Evolutionary conservation across 53 echinoderm and acorn worm species (phyloP).

Genomic region (Apostichopus leukothele): DNA sequence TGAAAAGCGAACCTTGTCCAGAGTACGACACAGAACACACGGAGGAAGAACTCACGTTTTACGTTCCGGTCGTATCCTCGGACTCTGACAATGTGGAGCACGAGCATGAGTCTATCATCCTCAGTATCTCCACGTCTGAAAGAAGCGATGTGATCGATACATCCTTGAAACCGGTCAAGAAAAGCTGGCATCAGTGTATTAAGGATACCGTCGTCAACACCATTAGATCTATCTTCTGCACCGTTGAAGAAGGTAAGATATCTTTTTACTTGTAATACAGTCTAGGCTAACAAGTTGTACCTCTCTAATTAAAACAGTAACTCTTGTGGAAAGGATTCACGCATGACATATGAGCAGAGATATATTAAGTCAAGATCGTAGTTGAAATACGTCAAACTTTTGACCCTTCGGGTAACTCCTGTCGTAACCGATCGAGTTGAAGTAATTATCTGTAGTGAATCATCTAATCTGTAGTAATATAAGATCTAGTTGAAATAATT

Average conservation of each 20-base stretch:
- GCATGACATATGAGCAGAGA: too few relatives aligned
- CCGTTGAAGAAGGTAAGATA: conserved; percentile 42
- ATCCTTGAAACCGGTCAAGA: background rate
- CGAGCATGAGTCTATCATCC: background rate
- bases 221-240: conserved; percentile 32
- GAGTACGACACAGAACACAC: background rate
- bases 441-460: too few relatives aligned
- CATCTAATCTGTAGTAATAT: too few relatives aligned
- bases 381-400: too few relatives aligned
- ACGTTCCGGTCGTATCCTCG: conserved; percentile 6
- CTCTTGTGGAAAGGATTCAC: too few relatives aligned
- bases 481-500: too few relatives aligned
- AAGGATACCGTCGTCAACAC: conserved; percentile 2
- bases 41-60: background rate
- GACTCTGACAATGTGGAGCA: conserved; percentile 13
- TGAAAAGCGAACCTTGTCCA: background rate
- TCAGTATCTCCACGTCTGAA: conserved; percentile 20
- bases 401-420: too few relatives aligned
- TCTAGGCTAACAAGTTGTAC: too few relatives aligned
- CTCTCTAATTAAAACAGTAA: too few relatives aligned
- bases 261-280: too few relatives aligned
- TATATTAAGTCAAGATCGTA: too few relatives aligned
- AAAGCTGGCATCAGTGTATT: conserved; percentile 43
- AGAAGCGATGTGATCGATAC: conserved; percentile 9
- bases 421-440: too few relatives aligned